Base-by-base conservation (phyloP, 1,140 invertebrate species). In the Neodiprion pinetum region DNA sequence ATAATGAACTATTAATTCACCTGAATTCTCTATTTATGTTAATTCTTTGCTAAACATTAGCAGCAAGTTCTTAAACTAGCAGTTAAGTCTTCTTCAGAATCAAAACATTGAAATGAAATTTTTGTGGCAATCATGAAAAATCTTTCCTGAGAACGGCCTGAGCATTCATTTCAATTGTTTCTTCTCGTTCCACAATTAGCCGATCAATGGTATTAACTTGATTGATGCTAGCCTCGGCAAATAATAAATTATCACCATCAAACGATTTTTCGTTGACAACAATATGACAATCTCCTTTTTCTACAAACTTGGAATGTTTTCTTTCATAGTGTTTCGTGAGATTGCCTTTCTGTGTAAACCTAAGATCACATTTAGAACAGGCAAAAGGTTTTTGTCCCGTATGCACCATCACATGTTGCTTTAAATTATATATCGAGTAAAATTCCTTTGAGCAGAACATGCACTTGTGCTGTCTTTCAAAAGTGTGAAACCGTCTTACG, bases 301-400 rank as follows among this genome's bases (percentile, higher is more conserved):
- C 68, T 14, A 70, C 47, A 21, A 12, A 48, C 61, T 74, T 68
- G 9, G 69, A 9, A 68, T 79, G 78, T 74, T 78, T 79, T 66
- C 78, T 71, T 14, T 74, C 68, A 67, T 65, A 67, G 48, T 79
- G 78, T 67, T 76, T 79, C 3, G 40, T 67, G 11, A 79, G 70
- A 78, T 78, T 78, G 0, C 78, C 76, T 66, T 78, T 77, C 67
- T 79, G 78, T 0, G 76, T 79, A 61, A 79, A 79, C 73, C 71
- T 79, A 7, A 48, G 49, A 47, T 74, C 71, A 68, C 78, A 79
- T n/a, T 70, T 67, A 14, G 17, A 12, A 69, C 78, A 79, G 23
- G 73, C 67, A 70, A 69, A 79, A 3, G 78, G 78, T 50, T 71
- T 77, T 40, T 76, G 78, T 17, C 78, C 78, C 1, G 78, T 79